Evolutionary conservation across 2,888 invertebrate genomes (phyloP), one percentile per base, ranked within the genome.

Genomic region (Protonemura montana): DNA sequence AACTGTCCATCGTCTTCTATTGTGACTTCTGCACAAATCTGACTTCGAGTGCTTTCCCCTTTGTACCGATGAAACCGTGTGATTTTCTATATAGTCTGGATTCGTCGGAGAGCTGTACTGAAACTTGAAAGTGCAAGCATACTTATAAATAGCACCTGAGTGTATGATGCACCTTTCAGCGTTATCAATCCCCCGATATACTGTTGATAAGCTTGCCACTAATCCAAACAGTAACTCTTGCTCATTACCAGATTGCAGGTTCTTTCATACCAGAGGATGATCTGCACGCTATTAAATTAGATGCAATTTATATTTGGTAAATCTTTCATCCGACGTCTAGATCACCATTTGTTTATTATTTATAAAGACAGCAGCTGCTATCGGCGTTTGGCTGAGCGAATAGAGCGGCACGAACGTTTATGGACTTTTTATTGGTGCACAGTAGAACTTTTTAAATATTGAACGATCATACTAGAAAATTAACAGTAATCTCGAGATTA

Each of bases 11-110:
- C 59, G 59, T 21, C 59, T 59, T 35, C 13, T 59, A 10, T 21
- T 21, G 59, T 59, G 59, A 59, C 35, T 35, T 35, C 5, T 35
- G 59, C 59, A 35, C 35, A 35, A 35, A 35, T 1, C 59, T 59
- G 59, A 59, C 21, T 59, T 41, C 6, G 59, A 59, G 59, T 78
- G n/a, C 78, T 78, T 78, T 78, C 78, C 28, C 78, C 78, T 78
- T 78, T 78, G 78, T 78, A 3, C 26, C n/a, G 27, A 78, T 28
- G 78, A 78, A 78, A 78, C 27, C 78, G 78, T 78, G 78, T 78
- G 78, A 78, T 78, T 27, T 78, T 78, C 26, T 78, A 7, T 76
- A 26, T 25, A 35, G 35, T 3, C n/a, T n/a, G 10, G 35, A 10
- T 35, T 6, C 5, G 10, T 35, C 35, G 35, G 35, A 59, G 59